phyloP scores from a whole-genome alignment of 2,888 invertebrate genomes.

The Nephrotoma flavescens region DNA sequence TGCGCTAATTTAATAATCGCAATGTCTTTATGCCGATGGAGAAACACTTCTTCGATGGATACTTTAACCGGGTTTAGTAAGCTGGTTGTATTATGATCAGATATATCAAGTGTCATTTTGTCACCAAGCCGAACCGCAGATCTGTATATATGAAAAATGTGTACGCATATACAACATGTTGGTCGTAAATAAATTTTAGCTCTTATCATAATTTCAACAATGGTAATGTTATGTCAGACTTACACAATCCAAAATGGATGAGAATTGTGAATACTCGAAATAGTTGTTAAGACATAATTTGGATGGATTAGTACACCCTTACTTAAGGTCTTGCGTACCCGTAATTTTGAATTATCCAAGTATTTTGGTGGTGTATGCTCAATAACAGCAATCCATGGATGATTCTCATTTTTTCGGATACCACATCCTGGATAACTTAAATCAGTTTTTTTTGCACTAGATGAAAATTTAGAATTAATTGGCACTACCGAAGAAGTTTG shows the following conservation, averaged over 20 bases:
- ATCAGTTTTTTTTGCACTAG: neutral
- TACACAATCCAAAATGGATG: conserved; percentile 15
- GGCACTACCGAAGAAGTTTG: too few species aligned
- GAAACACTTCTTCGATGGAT: conserved; percentile 13
- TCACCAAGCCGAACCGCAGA: conserved; percentile 14
- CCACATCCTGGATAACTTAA: conserved; percentile 6
- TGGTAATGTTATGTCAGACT: conserved; percentile 1
- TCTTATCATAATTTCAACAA: neutral
- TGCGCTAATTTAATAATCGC: conserved; percentile 13
- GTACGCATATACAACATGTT: neutral
- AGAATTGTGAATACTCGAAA: conserved; percentile 15
- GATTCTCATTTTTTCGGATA: conserved; percentile 8
- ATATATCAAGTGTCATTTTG: conserved; percentile 10
- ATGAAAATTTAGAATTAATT: neutral
- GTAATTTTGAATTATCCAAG: neutral
- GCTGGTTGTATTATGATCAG: conserved; percentile 6
- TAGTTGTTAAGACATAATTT: conserved; percentile 14
- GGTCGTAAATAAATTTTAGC: neutral
- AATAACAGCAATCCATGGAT: conserved; percentile 14
- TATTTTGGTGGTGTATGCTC: conserved; percentile 13
- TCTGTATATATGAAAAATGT: conserved; percentile 2
- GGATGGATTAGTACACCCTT: conserved; percentile 15
- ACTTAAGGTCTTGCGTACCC: conserved; percentile 12
- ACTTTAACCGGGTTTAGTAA: conserved; percentile 8
- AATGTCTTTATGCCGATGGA: conserved; percentile 14